phyloP scores from a whole-genome alignment of 2,797 vertebrate genomes.

The Acomys russatus region DNA sequence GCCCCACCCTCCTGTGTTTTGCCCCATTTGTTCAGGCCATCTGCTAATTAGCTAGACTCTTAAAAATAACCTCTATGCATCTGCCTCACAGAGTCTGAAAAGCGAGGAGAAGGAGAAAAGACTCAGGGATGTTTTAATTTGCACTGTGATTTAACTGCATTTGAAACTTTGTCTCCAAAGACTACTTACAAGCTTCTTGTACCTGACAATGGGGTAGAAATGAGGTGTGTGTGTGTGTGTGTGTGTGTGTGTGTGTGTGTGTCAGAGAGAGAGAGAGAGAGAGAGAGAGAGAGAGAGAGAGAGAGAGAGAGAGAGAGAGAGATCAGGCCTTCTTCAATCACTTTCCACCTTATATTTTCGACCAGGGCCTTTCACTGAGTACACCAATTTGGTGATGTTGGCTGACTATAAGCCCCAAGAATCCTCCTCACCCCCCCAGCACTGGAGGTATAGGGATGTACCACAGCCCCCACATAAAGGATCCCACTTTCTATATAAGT shows the following conservation, averaged over 20 bases:
- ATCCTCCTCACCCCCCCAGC: no score
- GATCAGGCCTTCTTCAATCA: neutral
- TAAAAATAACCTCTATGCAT: slow-evolving; percentile 71
- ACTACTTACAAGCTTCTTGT: slow-evolving; percentile 3
- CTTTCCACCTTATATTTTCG: neutral
- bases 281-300: no score
- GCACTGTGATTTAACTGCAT: neutral
- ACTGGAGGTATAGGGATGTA: neutral
- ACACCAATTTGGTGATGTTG: neutral
- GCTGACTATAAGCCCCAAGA: neutral
- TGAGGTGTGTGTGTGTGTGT: neutral
- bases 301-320: neutral
- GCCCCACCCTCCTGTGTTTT: neutral
- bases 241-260: neutral
- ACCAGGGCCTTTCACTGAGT: neutral
- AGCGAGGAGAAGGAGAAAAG: slow-evolving; percentile 54
- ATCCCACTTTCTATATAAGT: neutral
- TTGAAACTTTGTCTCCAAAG: slow-evolving; percentile 43
- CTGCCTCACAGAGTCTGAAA: slow-evolving; percentile 59
- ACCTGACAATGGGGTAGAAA: neutral
- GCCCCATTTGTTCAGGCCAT: neutral
- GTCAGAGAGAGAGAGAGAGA: neutral
- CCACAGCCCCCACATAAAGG: neutral
- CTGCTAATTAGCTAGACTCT: slow-evolving; percentile 66
- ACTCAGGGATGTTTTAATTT: slow-evolving; percentile 35